Percentiles rank a stretch among this genome's conserved stretches.
Conservation (phyloP, 2,797 vertebrate species). For the Hippopotamyrus pictus region DNA sequence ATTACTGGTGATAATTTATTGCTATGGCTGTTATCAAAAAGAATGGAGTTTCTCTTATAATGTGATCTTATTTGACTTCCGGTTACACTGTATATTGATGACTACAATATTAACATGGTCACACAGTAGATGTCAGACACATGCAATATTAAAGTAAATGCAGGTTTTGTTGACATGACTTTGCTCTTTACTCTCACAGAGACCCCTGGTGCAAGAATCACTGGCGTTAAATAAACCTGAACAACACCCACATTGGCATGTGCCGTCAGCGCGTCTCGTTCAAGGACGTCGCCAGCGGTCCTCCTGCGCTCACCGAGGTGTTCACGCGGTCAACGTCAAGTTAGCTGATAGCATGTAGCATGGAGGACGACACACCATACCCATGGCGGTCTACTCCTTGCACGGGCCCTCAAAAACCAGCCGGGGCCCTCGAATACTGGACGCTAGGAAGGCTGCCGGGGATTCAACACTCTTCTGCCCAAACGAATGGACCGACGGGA, state of each 20-base stretch:
- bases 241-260: background rate
- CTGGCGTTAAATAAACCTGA: background rate
- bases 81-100: background rate
- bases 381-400: background rate
- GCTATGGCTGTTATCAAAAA: background rate
- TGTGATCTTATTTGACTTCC: background rate
- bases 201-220: background rate
- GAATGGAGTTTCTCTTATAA: background rate
- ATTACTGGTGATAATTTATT: conserved; percentile 7
- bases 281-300: background rate
- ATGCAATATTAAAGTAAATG: conserved; percentile 15
- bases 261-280: background rate
- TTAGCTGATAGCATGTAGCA: background rate
- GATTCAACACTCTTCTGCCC: background rate
- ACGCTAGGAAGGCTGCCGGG: background rate
- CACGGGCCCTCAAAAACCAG: background rate
- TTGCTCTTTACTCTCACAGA: background rate
- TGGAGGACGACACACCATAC: background rate
- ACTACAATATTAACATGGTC: conserved; percentile 55
- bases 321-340: background rate
- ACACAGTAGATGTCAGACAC: conserved; percentile 32
- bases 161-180: background rate
- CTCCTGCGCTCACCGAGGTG: background rate
- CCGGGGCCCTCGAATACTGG: background rate
- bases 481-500: background rate